These are phyloP conservation scores for Diaphora mendica DNA, from an alignment of 2,888 invertebrate species.

Conservation along the genomic window DNA sequence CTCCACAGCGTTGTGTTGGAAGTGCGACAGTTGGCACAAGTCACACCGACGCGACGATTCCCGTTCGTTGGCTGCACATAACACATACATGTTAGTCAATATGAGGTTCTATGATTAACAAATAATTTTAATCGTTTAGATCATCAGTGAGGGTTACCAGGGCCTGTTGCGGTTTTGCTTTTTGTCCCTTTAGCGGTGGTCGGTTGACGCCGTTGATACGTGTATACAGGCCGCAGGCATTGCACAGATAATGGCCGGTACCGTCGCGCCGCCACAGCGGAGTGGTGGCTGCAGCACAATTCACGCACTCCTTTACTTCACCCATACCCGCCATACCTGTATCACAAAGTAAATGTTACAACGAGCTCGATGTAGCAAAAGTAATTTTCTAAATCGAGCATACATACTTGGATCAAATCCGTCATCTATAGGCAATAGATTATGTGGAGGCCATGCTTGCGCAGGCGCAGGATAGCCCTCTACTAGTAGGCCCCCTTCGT, in stretches of 20 bases:
- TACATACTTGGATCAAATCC: constrained; percentile 81
- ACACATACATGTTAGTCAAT: not conserved
- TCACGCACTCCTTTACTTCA: constrained; percentile 95
- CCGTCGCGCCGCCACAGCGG: constrained; percentile 99
- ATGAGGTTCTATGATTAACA: not conserved
- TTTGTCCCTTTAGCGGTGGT: constrained; percentile 89
- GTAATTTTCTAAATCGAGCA: not conserved
- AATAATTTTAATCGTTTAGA: not conserved
- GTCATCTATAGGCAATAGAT: constrained; percentile 80
- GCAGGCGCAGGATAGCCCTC: constrained; percentile 75
- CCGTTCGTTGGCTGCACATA: constrained; percentile 83
- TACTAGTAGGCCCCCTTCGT: constrained; percentile 79
- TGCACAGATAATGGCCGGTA: constrained; percentile 99
- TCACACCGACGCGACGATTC: constrained; percentile 90
- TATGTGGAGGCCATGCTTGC: constrained; percentile 81
- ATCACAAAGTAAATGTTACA: not conserved
- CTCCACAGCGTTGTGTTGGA: constrained; percentile 98
- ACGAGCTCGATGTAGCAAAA: not conserved
- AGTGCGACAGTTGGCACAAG: constrained; percentile 98
- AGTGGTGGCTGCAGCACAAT: constrained; percentile 96
- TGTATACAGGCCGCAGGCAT: constrained; percentile 98
- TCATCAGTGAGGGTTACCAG: constrained; percentile 59
- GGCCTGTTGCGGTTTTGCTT: constrained; percentile 88
- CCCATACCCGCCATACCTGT: constrained; percentile 82
- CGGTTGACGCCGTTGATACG: constrained; percentile 91